phyloP scores from a whole-genome alignment of 2,797 vertebrate genomes.

The Sternarchorhynchus goeldii region DNA sequence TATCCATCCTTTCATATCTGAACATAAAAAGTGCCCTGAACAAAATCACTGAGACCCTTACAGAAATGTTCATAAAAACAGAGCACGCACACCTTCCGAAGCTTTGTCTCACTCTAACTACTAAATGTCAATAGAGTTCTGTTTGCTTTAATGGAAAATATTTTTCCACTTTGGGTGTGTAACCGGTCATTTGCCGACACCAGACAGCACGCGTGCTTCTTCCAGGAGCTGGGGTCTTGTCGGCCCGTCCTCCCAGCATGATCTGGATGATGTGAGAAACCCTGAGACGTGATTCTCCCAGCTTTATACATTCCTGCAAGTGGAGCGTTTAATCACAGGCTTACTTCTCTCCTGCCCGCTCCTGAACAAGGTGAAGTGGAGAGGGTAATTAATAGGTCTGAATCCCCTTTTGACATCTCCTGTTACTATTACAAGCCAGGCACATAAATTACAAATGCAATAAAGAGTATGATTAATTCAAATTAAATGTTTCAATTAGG shows the following conservation, averaged over 20 bases:
- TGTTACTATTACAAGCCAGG: conserved; percentile 47
- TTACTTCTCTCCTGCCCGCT: conserved; percentile 22
- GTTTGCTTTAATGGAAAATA: background rate
- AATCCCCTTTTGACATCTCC: conserved; percentile 56
- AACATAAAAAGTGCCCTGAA: too few relatives aligned
- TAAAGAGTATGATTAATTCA: conserved; percentile 59
- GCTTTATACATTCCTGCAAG: background rate
- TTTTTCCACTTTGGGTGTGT: background rate
- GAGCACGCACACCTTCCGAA: background rate
- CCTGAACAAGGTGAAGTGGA: conserved; percentile 39
- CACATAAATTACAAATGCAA: conserved; percentile 63
- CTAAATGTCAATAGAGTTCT: background rate
- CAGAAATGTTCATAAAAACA: background rate
- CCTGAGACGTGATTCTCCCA: background rate
- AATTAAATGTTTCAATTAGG: conserved; percentile 54
- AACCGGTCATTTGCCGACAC: background rate
- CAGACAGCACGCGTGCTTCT: too few relatives aligned
- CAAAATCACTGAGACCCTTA: too few relatives aligned
- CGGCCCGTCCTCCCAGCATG: background rate
- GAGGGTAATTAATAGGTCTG: conserved; percentile 58
- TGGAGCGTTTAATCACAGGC: conserved; percentile 24
- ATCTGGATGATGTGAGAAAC: background rate
- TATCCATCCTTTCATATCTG: too few relatives aligned
- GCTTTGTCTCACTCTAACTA: background rate
- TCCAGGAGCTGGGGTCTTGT: too few relatives aligned